A percentile compares a stretch with the other conserved stretches of the same genome.
Conservation (phyloP, 2,113 vertebrate genomes). For the Riparia riparia region DNA sequence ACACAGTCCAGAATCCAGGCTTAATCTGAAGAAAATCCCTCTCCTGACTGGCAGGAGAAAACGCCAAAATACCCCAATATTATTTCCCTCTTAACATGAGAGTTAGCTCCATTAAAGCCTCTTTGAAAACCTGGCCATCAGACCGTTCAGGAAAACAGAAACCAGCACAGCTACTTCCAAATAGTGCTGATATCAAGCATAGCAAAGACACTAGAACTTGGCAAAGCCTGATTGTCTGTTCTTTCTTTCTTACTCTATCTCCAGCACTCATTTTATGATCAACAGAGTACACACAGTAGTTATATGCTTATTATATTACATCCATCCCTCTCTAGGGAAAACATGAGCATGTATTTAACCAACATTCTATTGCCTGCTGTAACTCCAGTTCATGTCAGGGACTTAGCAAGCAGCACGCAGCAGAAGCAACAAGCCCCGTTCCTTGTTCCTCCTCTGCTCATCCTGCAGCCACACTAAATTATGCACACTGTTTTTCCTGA, state of each 20-base stretch:
- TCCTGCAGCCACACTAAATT: not conserved
- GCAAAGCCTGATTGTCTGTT: not conserved
- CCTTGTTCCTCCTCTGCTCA: not conserved
- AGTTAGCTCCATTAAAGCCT: conserved; percentile 15
- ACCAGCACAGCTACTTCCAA: not conserved
- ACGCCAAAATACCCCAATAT: not conserved
- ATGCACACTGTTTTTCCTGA: not conserved
- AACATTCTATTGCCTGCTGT: not conserved
- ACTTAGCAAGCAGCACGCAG: not conserved
- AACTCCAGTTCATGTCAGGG: not conserved
- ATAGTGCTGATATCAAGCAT: not conserved
- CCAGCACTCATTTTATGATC: not conserved
- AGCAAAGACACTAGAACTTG: not conserved
- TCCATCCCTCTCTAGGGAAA: not conserved
- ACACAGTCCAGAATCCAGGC: not conserved
- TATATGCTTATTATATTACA: not conserved
- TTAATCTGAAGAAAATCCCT: conserved; percentile 53
- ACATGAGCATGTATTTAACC: not conserved
- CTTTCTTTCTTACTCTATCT: not conserved
- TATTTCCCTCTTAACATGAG: conserved; percentile 34
- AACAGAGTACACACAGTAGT: not conserved
- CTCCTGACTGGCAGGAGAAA: conserved; percentile 33
- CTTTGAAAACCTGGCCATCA: not conserved
- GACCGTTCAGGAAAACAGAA: not conserved
- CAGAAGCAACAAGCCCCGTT: not conserved